phyloP scores from a whole-genome alignment of 2,888 invertebrate genomes.

The Epirrita christyi region DNA sequence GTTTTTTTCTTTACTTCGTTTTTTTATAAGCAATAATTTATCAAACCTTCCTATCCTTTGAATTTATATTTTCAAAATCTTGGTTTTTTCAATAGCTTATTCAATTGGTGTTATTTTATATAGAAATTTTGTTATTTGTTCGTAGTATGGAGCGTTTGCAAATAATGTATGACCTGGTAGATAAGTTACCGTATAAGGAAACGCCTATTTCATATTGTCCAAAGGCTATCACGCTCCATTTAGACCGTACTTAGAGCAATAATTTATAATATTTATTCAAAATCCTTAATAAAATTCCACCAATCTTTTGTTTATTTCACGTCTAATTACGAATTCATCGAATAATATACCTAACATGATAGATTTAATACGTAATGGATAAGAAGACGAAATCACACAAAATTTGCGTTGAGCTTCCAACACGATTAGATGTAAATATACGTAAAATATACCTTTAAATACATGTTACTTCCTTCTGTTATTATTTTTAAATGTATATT shows the following conservation, averaged over 20 bases:
- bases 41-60: neutral
- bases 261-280: neutral
- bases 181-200: neutral
- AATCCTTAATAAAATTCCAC: constrained; percentile 18
- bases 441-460: constrained; percentile 26
- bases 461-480: constrained; percentile 22
- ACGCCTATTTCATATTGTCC: constrained; percentile 7
- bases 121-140: neutral
- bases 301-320: constrained; percentile 19
- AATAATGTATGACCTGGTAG: neutral
- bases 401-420: constrained; percentile 86
- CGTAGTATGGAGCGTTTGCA: neutral
- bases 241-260: neutral
- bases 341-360: constrained; percentile 49
- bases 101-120: constrained; percentile 21
- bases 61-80: neutral
- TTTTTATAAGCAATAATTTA: constrained; percentile 9
- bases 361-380: constrained; percentile 50
- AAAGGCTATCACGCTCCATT: neutral
- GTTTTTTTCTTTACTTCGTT: constrained; percentile 27
- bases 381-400: constrained; percentile 74
- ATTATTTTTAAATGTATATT: constrained; percentile 1
- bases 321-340: constrained; percentile 35
- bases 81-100: constrained; percentile 10
- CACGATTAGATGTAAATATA: constrained; percentile 84